phyloP scores from a whole-genome alignment of 2,888 invertebrate species.

The Latrodectus hesperus region DNA sequence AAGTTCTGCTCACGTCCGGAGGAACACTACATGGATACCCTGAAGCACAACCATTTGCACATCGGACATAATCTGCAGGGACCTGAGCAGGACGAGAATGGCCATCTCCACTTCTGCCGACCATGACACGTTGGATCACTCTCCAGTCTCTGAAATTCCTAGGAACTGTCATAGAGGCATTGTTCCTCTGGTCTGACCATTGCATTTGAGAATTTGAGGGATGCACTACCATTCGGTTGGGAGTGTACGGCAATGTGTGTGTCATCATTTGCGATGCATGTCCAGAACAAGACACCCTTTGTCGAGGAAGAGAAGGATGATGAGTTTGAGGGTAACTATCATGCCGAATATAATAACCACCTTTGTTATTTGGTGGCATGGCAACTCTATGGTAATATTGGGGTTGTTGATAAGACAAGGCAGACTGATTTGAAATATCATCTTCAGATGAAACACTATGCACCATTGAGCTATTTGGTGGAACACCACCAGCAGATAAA shows the following conservation, averaged over 20 bases:
- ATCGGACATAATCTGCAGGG: constrained; percentile 54
- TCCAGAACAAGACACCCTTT: constrained; percentile 24
- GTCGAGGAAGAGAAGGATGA: constrained; percentile 53
- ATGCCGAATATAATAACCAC: constrained; percentile 45
- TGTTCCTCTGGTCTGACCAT: constrained; percentile 21
- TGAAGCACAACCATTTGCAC: constrained; percentile 20
- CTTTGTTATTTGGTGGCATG: constrained; percentile 30
- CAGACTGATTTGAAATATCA: constrained; percentile 30
- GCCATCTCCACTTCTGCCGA: constrained; percentile 14
- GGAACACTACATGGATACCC: constrained; percentile 23
- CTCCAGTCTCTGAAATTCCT: constrained; percentile 65
- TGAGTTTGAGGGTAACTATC: constrained; percentile 29
- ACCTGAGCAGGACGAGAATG: background rate
- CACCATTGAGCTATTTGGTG: constrained; percentile 50
- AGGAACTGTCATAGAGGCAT: constrained; percentile 51
- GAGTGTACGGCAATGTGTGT: constrained; percentile 34
- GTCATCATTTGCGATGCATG: constrained; percentile 29
- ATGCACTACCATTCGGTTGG: constrained; percentile 33
- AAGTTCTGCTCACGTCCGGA: constrained; percentile 30
- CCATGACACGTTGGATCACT: constrained; percentile 60
- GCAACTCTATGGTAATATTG: constrained; percentile 37
- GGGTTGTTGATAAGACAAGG: constrained; percentile 27
- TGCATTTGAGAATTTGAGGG: constrained; percentile 15
- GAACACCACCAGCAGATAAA: constrained; percentile 58
- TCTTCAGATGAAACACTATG: constrained; percentile 52